Conservation (phyloP, 1,140 invertebrate species). For the Phymorhynchus buccinoides region DNA sequence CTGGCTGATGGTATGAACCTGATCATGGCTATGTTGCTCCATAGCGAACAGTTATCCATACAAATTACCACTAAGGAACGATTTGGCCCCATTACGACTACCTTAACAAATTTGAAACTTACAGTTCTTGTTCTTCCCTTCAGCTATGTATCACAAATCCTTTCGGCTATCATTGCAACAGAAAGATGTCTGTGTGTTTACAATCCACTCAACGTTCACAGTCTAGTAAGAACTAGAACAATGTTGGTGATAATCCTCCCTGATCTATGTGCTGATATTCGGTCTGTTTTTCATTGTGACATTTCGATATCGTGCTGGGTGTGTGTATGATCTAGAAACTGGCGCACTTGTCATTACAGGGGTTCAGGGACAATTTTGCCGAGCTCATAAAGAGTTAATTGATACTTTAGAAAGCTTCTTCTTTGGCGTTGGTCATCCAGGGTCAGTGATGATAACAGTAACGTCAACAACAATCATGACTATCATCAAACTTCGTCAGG, state of each 20-base stretch:
- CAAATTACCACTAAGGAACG: neutral
- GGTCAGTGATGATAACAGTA: neutral
- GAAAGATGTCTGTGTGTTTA: conserved; percentile 1
- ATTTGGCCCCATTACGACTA: neutral
- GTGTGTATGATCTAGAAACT: neutral
- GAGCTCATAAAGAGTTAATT: neutral
- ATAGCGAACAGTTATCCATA: neutral
- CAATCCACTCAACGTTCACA: neutral
- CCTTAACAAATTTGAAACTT: neutral
- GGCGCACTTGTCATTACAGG: too few species aligned
- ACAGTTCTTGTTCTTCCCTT: neutral
- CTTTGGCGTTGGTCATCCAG: neutral
- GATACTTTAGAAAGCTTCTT: neutral
- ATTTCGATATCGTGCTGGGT: neutral
- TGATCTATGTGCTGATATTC: neutral
- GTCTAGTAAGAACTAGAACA: neutral
- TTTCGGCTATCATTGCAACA: conserved; percentile 9
- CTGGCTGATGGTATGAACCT: neutral
- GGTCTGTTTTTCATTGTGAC: neutral
- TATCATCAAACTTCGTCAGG: neutral
- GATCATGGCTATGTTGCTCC: neutral
- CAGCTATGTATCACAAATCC: neutral
- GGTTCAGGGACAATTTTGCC: neutral
- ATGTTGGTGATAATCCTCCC: neutral
- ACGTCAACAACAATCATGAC: neutral